A percentile compares a stretch with the other conserved stretches of the same genome.
phyloP scores from a whole-genome alignment of 2,113 vertebrate genomes.

The Blennius ocellaris region DNA sequence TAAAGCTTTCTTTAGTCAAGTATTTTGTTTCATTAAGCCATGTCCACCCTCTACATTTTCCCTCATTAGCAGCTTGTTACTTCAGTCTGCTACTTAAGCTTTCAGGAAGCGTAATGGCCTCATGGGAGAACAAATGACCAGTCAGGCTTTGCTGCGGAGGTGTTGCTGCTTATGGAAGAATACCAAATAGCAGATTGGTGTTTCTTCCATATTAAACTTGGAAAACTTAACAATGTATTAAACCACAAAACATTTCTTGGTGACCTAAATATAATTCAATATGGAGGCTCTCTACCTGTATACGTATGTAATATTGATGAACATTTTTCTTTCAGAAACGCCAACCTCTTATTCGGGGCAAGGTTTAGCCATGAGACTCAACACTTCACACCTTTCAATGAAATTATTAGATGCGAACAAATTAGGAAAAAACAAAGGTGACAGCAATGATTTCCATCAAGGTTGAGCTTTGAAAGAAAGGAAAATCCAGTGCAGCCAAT shows the following conservation, averaged over 20 bases:
- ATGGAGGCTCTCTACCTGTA: background rate
- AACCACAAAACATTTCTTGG: background rate
- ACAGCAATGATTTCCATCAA: conserved; percentile 45
- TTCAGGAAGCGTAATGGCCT: conserved; percentile 44
- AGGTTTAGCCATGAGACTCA: background rate
- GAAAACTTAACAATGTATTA: background rate
- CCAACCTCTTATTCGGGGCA: conserved; percentile 20
- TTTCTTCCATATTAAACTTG: conserved; percentile 30
- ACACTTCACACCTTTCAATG: background rate
- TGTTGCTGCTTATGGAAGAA: conserved; percentile 50
- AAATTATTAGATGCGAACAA: conserved; percentile 29
- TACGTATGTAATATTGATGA: conserved; percentile 6
- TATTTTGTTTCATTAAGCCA: conserved; percentile 45
- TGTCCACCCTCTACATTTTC: conserved; percentile 48
- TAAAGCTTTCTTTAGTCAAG: conserved; percentile 17
- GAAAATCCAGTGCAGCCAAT: conserved; percentile 28
- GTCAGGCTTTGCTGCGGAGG: conserved; percentile 21
- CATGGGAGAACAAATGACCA: conserved; percentile 44
- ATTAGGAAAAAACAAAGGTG: conserved; percentile 25
- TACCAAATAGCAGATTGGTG: conserved; percentile 38
- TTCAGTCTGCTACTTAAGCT: conserved; percentile 55
- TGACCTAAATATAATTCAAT: background rate
- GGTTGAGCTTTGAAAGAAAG: conserved; percentile 16
- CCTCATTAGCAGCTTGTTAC: conserved; percentile 57
- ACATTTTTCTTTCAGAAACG: background rate